These are phyloP conservation scores for Drosophila carrolli DNA, from an alignment of 1,140 invertebrate species.

Conservation along the genomic window DNA sequence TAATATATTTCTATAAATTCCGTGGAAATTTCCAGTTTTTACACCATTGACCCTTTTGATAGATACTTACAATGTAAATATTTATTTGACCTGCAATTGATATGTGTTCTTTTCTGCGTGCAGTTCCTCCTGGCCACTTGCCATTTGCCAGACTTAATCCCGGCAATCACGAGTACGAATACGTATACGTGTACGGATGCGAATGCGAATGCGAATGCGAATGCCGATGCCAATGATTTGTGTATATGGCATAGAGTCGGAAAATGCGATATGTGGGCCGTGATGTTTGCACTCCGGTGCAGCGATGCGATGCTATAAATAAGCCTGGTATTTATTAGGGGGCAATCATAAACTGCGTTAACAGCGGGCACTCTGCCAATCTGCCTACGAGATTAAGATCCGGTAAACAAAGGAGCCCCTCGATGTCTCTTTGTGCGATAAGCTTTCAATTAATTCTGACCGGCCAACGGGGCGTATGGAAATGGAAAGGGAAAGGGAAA, in stretches of 20 bases:
- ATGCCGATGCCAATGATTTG: slow-evolving; percentile 2
- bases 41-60: too few relatives aligned
- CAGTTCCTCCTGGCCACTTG: slow-evolving; percentile 12
- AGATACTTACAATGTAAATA: not conserved
- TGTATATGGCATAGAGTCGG: not conserved
- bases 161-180: slow-evolving; percentile 1
- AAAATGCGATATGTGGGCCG: slow-evolving; percentile 3
- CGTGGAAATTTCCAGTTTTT: too few relatives aligned
- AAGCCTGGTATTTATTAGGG: slow-evolving; percentile 30
- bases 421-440: slow-evolving; percentile 30
- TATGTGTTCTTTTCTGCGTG: not conserved
- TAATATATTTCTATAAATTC: too few relatives aligned
- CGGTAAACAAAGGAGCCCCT: slow-evolving; percentile 16
- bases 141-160: slow-evolving; percentile 27
- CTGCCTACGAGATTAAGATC: not conserved
- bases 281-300: slow-evolving; percentile 27
- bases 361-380: not conserved
- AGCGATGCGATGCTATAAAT: slow-evolving; percentile 26
- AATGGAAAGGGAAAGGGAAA: not conserved
- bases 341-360: slow-evolving; percentile 36
- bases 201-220: not conserved
- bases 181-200: slow-evolving; percentile 12
- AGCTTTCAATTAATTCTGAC: slow-evolving; percentile 59
- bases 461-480: slow-evolving; percentile 1
- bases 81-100: not conserved